Evolutionary conservation across 2,888 invertebrate genomes (phyloP), one percentile per base, ranked within the genome.

Genomic region (Lasioglossum zephyrum): DNA sequence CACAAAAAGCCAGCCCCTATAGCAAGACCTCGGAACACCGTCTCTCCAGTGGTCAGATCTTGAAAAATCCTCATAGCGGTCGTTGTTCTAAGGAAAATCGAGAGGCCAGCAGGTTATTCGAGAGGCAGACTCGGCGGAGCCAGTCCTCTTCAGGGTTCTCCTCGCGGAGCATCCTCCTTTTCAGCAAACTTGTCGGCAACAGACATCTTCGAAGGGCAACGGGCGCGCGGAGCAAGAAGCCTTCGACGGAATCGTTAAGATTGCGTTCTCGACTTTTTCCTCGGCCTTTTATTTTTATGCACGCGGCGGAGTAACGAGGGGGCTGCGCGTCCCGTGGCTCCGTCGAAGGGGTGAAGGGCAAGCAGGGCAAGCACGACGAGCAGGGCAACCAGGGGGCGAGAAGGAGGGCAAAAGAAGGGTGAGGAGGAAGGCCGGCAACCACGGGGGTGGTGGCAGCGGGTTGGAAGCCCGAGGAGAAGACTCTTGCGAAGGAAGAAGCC

Each of bases 401-500:
- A n/a, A 53, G 22, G 60, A 26, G 60, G 60, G 26, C 60, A 13
- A 1, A 26, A n/a, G 60, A 26, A 26, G 26, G 60, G 26, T 11
- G 26, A 81, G 31, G 83, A 79, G 80, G 63, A 41, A 78, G 63
- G 77, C 85, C 76, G 79, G 79, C 73, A 80, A 82, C 16, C 36
- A 18, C 18, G 36, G 18, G 16, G 66, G 16, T 66, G 66, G 66
- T 8, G 31, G 77, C 22, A 53, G 22, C 8, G 22, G 53, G 49
- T 5, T 53, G 53, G 53, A n/a, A 53, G 53, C 22, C 53, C 76
- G 66, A 60, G 66, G 82, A 77, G 85, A 69, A 91, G 91, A 91
- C 88, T 88, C 90, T 88, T 87, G 89, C 91, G 92, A 92, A 89
- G 92, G 92, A 92, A 92, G 93, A 92, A 94, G 92, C 92, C 93